A percentile compares a stretch with the other conserved stretches of the same genome.
phyloP scores from a whole-genome alignment of 1,140 invertebrate species.

The Atta texana region DNA sequence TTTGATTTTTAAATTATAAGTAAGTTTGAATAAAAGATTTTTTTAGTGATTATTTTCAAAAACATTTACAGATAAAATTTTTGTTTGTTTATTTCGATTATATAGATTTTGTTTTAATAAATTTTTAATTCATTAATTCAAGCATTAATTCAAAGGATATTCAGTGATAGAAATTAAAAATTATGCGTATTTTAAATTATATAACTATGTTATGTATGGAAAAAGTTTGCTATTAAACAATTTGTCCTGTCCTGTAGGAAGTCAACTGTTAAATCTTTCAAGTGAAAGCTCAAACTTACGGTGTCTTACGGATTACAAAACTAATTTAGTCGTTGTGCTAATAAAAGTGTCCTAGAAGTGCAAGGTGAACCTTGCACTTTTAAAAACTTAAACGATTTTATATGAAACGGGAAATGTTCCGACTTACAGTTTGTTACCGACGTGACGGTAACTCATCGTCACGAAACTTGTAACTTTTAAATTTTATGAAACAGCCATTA shows the following conservation, averaged over 20 bases:
- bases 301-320: constrained; percentile 55
- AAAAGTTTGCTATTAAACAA: constrained; percentile 24
- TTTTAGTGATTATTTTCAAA: neutral
- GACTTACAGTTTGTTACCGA: constrained; percentile 55
- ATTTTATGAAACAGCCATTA: constrained; percentile 40
- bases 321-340: constrained; percentile 57
- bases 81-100: neutral
- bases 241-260: constrained; percentile 5
- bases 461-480: constrained; percentile 51
- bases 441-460: constrained; percentile 52
- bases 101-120: neutral
- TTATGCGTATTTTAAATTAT: neutral
- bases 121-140: neutral
- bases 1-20: neutral
- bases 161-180: neutral
- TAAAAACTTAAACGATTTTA: constrained; percentile 61
- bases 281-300: constrained; percentile 11
- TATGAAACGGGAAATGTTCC: constrained; percentile 50
- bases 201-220: neutral
- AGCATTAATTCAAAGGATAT: neutral
- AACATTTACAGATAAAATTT: neutral
- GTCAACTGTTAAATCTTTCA: constrained; percentile 45
- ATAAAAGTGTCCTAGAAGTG: constrained; percentile 50
- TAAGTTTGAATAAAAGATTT: neutral
- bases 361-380: constrained; percentile 29